Evolutionary conservation across 2,888 invertebrate genomes (phyloP), one percentile per base, ranked within the genome.

Genomic region (Euzetes globulus): DNA sequence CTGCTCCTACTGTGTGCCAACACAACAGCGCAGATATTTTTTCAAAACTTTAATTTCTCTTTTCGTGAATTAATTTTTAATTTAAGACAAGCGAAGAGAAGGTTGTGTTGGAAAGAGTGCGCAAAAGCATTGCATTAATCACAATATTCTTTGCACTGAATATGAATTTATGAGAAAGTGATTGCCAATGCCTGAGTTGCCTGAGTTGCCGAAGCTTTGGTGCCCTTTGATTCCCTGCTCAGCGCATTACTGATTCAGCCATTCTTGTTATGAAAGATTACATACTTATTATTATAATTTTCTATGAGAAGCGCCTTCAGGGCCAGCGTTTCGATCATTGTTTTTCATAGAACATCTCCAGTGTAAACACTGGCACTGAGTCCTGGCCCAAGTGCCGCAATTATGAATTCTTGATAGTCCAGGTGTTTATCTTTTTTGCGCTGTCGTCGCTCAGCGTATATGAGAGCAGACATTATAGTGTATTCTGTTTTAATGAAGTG

Each of bases 391-490:
- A 45, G 37, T 45, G 1, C 68, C 19, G 45, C 68, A 68, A 68
- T 68, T 45, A 68, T 25, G 19, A 37, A 25, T 37, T 33, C 11
- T n/a, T 37, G 22, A 68, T 68, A 17, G 68, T 68, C 68, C 68
- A 68, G 68, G 68, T 68, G 68, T 68, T 68, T 68, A 68, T 68
- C 68, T 68, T 19, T 55, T n/a, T 37, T 65, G 2, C 65, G 29
- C 19, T 65, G 65, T 68, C 68, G 68, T 68, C 68, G 63, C 63
- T 37, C n/a, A 63, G 37, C 63, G 5, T 63, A n/a, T 68, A 68
- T 37, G 41, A 22, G 22, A 15, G 45, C 37, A 68, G 45, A 68
- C 45, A 68, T 68, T 68, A 68, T 45, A 37, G 63, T 45, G 29
- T 45, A 68, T 45, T 68, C n/a, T 27, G 63, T 45, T 41, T 68